These are phyloP conservation scores for Trilocha varians DNA, from an alignment of 2,888 invertebrate species.

Conservation along the genomic window DNA sequence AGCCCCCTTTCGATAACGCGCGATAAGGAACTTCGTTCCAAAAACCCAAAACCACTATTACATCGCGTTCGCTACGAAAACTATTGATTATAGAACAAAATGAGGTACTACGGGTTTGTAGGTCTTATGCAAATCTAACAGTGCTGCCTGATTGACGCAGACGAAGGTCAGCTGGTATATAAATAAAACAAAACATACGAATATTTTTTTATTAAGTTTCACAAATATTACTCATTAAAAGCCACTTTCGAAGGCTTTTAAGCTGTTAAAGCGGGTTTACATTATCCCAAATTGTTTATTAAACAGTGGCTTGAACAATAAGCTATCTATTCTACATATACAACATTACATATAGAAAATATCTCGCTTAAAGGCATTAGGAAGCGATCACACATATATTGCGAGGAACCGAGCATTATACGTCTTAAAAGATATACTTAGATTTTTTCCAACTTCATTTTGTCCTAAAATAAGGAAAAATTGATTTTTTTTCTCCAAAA, in stretches of 20 bases:
- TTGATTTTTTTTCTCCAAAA: no score
- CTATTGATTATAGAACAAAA: no score
- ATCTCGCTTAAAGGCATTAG: constrained; percentile 58
- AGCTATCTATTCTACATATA: constrained; percentile 64
- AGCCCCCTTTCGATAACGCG: no score
- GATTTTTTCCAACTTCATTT: no score
- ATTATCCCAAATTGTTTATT: constrained; percentile 32
- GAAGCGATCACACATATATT: constrained; percentile 49
- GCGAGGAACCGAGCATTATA: constrained; percentile 17
- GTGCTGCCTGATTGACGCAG: no score
- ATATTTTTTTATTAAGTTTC: constrained; percentile 72
- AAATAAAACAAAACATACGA: constrained; percentile 31
- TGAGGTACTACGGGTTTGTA: no score
- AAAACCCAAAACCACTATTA: no score
- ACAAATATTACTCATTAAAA: constrained; percentile 68
- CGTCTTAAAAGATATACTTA: no score
- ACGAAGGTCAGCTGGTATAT: constrained; percentile 3
- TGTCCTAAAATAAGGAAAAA: no score
- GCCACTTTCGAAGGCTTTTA: constrained; percentile 72
- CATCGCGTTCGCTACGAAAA: no score
- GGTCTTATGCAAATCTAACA: no score
- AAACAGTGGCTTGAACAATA: constrained; percentile 58
- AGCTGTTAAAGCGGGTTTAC: constrained; percentile 64
- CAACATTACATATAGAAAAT: constrained; percentile 66
- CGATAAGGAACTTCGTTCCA: no score